Base-by-base conservation (phyloP, 1,140 invertebrate species). In the Drosophila simulans region DNA sequence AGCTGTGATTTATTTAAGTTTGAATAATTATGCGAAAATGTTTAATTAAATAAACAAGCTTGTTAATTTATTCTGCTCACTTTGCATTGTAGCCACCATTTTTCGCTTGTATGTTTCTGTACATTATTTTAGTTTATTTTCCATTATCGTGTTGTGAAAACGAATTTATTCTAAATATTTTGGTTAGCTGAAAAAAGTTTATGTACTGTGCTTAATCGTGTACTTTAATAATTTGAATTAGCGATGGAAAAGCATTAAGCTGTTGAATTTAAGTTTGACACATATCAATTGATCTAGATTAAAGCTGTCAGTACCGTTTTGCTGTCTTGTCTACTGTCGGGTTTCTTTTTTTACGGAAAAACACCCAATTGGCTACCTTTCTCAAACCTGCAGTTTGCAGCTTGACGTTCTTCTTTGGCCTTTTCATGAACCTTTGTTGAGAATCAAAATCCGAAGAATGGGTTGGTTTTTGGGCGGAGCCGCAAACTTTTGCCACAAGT, bases 401-500 rank as follows among this genome's bases (percentile, higher is more conserved):
- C 27, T 56, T 58, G 52, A 43, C 35, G 17, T 65, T 22, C 17
- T 13, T 15, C 22, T 22, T 8, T 46, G 45, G 52, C 68, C 37
- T 63, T 82, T 63, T 73, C 63, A 63, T 81, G 53, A 72, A 81
- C 63, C 71, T 71, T 60, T 46, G 37, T 46, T 31, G 5, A n/a
- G 39, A 39, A 46, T 17, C 42, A 65, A 46, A 12, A 20, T 51
- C 31, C 53, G 48, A 51, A 27, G 20, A 68, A 43, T 37, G 25
- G 37, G 42, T 51, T 12, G 17, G 60, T 35, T 59, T 59, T 72
- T 63, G 39, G 45, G 17, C 73, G 45, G 39, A 48, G 60, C 22
- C 49, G 37, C 35, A 27, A 62, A 54, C 43, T 71, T 62, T 48
- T 59, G 27, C 40, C 59, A 60, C 59, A 59, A 40, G n/a, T 52